Percentiles rank a stretch among this genome's conserved stretches.
phyloP scores from a whole-genome alignment of 2,888 invertebrate genomes.

The Spodoptera picta region DNA sequence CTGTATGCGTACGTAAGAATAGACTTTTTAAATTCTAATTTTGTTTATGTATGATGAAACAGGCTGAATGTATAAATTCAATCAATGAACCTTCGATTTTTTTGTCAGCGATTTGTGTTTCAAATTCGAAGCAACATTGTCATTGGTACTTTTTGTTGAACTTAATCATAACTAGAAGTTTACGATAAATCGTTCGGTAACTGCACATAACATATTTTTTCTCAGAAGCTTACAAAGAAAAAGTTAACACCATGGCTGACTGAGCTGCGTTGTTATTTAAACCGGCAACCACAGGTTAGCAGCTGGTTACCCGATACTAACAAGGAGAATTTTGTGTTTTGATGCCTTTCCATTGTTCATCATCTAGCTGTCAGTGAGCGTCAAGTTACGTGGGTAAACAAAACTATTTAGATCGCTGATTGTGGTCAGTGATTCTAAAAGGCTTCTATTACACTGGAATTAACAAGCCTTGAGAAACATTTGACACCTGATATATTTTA shows the following conservation, averaged over 20 bases:
- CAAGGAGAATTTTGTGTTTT: constrained; percentile 47
- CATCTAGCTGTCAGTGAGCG: constrained; percentile 28
- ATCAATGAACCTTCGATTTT: constrained; percentile 7
- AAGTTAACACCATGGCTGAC: constrained; percentile 17
- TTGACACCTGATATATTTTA: constrained; percentile 2
- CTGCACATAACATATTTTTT: constrained; percentile 8
- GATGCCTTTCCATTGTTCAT: constrained; percentile 47
- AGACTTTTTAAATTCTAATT: constrained; percentile 35
- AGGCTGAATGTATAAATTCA: constrained; percentile 1
- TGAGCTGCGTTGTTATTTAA: constrained; percentile 40
- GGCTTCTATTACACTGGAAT: constrained; percentile 23
- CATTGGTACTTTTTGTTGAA: background rate
- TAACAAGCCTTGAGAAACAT: constrained; percentile 5
- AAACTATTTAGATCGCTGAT: constrained; percentile 45
- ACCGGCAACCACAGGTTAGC: constrained; percentile 34
- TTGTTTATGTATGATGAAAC: constrained; percentile 28
- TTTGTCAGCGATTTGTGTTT: background rate
- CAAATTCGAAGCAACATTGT: background rate
- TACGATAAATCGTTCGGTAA: background rate
- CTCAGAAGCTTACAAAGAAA: constrained; percentile 22
- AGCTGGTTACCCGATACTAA: constrained; percentile 30
- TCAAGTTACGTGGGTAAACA: constrained; percentile 41
- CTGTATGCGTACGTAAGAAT: constrained; percentile 42
- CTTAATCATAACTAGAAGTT: constrained; percentile 13
- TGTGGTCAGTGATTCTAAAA: constrained; percentile 25